phyloP scores from a whole-genome alignment of 2,797 vertebrate species.

The Numenius phaeopus region DNA sequence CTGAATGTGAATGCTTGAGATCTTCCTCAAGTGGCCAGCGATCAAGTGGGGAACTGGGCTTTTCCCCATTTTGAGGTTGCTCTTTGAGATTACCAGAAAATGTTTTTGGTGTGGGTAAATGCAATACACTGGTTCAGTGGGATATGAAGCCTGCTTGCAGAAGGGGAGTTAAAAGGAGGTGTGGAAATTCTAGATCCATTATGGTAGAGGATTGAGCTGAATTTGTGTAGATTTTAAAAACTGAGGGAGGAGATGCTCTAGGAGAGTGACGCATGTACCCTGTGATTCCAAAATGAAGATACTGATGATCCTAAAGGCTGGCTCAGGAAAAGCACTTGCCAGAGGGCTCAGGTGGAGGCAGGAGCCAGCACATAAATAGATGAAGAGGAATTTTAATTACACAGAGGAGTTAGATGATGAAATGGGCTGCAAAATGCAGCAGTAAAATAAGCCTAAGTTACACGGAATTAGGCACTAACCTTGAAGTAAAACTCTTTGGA shows the following conservation, averaged over 20 bases:
- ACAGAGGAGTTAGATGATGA: background rate
- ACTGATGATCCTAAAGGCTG: background rate
- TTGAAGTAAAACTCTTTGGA: background rate
- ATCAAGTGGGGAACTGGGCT: background rate
- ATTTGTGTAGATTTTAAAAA: background rate
- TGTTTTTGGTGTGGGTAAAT: background rate
- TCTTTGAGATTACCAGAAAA: background rate
- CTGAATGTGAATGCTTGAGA: background rate
- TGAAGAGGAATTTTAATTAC: background rate
- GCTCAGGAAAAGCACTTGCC: background rate
- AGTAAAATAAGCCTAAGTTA: background rate
- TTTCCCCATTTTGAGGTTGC: background rate
- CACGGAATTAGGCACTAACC: background rate
- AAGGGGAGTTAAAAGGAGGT: background rate
- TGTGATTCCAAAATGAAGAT: background rate
- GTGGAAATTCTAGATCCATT: background rate
- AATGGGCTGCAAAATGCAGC: background rate
- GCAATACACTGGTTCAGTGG: background rate
- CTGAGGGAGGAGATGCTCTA: background rate
- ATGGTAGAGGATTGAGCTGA: background rate
- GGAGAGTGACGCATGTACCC: background rate
- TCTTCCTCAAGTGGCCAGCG: background rate
- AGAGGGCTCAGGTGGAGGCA: background rate
- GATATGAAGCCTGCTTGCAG: background rate
- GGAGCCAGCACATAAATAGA: background rate